Evolutionary conservation across 23 tunicate species (phyloP).

Genomic region (Diplosoma virens): DNA sequence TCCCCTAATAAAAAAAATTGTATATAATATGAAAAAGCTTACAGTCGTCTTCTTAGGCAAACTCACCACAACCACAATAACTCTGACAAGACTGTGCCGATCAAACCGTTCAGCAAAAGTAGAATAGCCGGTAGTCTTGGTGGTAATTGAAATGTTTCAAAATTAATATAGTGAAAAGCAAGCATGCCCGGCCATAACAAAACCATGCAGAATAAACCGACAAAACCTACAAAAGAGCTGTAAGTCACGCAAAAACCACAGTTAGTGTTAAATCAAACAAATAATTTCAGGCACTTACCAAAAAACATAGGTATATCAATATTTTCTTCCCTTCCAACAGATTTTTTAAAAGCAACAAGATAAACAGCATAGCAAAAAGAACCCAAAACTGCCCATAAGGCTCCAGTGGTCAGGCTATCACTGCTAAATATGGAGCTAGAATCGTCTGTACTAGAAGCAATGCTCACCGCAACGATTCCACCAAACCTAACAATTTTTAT

Average conservation of each 20-base stretch:
- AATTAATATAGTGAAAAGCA: conserved; percentile 49
- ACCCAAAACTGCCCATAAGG: conserved; percentile 74
- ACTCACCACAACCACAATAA: conserved; percentile 83
- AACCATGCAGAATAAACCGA: conserved; percentile 79
- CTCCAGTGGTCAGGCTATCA: conserved; percentile 30
- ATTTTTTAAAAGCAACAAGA: conserved; percentile 60
- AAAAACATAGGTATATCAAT: conserved; percentile 92
- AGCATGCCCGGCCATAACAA: conserved; percentile 95
- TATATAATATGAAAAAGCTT: not conserved
- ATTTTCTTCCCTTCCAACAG: conserved; percentile 50
- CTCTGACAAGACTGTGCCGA: conserved; percentile 89
- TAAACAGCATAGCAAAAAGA: conserved; percentile 77
- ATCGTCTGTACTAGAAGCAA: conserved; percentile 36
- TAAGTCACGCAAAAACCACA: not conserved
- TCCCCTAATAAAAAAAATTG: conserved; percentile 47
- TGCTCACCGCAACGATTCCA: conserved; percentile 56
- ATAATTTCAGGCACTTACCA: conserved; percentile 69
- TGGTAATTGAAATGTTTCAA: conserved; percentile 86
- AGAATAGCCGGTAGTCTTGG: conserved; percentile 30
- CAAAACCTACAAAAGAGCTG: conserved; percentile 59
- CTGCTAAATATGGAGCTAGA: not conserved
- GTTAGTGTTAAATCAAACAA: not conserved
- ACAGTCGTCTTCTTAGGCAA: not conserved
- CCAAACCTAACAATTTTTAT: conserved; percentile 57
- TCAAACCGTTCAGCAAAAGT: conserved; percentile 66